phyloP scores from a whole-genome alignment of 2,888 invertebrate species.

The Nomada flava region DNA sequence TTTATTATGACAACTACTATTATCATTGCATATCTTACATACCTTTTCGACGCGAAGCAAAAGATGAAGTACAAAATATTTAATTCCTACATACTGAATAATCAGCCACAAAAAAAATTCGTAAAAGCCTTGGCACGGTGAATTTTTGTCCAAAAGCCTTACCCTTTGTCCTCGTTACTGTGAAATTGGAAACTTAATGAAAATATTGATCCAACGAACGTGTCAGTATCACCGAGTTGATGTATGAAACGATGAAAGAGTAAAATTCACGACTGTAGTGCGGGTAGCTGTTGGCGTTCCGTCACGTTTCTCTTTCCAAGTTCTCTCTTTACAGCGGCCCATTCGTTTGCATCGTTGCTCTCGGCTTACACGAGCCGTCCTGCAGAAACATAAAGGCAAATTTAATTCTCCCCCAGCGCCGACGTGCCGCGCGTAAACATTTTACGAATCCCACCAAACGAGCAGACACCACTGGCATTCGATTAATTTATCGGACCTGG shows the following conservation, averaged over 20 bases:
- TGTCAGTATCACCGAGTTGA: neutral
- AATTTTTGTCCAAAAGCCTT: no score
- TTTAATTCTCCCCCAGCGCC: conserved; percentile 10
- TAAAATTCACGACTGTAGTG: neutral
- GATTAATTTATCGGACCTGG: conserved; percentile 74
- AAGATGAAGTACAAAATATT: no score
- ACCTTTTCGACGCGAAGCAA: no score
- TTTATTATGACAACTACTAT: no score
- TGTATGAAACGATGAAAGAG: neutral
- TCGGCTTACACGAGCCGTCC: neutral
- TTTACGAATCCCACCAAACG: neutral
- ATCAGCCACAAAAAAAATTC: no score
- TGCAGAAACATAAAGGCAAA: neutral
- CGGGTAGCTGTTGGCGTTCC: neutral
- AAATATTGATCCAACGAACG: conserved; percentile 1
- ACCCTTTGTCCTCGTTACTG: no score
- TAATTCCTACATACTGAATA: no score
- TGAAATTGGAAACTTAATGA: neutral
- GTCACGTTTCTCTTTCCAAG: neutral
- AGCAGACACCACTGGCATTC: conserved; percentile 51
- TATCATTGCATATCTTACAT: no score
- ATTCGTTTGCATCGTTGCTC: conserved; percentile 26
- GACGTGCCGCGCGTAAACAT: conserved; percentile 16
- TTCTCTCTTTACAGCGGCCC: neutral
- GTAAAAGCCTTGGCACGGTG: no score